Base-by-base conservation (phyloP, 1,140 invertebrate species). In the Zaprionus taronus region DNA sequence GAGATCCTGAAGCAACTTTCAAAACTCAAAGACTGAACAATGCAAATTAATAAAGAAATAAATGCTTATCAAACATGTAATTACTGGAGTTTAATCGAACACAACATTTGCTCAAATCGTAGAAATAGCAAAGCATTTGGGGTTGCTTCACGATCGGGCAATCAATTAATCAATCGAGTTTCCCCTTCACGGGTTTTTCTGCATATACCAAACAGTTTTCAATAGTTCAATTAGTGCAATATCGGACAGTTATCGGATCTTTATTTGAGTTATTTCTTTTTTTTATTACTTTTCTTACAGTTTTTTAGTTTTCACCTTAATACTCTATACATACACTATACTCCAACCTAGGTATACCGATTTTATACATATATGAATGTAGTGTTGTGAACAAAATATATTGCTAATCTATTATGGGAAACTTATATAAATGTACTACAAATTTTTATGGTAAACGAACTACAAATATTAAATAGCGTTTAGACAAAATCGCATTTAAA, bases 351-450 rank as follows among this genome's bases (percentile, higher is more conserved):
- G 55, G 53, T 81, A 81, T 89, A 83, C 53, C 84, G 82, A 89
- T 87, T 87, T 87, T 89, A 89, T 89, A 87, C 72, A 90, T 89
- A 83, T 75, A 90, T 90, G 82, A 84, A 89, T 89, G 85, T 89
- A 89, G 84, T 90, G 85, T 89, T 89, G 84, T 89, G 84, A 89
- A 72, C 14, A 22, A 78, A 78, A 76, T 72, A 74, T 74, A 74
- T 74, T 68, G 64, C 76, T 74, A 69, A 73, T 57, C 67, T 73
- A 71, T 61, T 72, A 77, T 72, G 73, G 73, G 68, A 77, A 90
- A 81, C 66, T 56, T 82, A 86, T 78, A 87, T 84, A 64, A 83
- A 77, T 83, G 77, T 83, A 87, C 62, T 72, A 86, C 83, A 86
- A 87, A 86, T 86, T 86, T 87, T 83, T 67, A 83, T 71, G 77